Evolutionary conservation across 2,113 vertebrate genomes (phyloP).

Genomic region (Condylura cristata): DNA sequence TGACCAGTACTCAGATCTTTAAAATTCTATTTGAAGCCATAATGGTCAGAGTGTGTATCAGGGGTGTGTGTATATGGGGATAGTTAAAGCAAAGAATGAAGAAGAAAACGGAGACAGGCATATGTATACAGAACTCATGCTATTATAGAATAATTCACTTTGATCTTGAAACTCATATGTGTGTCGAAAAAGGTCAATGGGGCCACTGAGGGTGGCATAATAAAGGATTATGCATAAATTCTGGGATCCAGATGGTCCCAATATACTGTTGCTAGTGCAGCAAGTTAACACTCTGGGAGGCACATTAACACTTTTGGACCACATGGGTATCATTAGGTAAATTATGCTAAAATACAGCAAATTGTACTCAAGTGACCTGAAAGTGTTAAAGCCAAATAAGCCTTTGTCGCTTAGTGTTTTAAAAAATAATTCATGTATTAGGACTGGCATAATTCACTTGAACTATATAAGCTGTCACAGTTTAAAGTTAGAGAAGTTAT

Average conservation of each 20-base stretch:
- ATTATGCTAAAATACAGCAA: slow-evolving; percentile 68
- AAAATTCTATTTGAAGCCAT: neutral
- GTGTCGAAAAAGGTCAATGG: slow-evolving; percentile 67
- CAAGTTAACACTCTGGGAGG: slow-evolving; percentile 62
- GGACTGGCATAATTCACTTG: slow-evolving; percentile 23
- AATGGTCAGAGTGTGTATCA: neutral
- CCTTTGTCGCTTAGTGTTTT: slow-evolving; percentile 31
- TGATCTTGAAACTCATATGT: slow-evolving; percentile 65
- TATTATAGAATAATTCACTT: slow-evolving; percentile 47
- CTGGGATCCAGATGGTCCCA: slow-evolving; percentile 61
- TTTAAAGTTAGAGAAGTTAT: slow-evolving; percentile 42
- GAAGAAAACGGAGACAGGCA: neutral
- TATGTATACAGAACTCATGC: neutral
- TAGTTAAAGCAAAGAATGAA: neutral
- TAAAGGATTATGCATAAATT: slow-evolving; percentile 45
- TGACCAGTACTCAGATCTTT: neutral
- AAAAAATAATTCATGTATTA: slow-evolving; percentile 24
- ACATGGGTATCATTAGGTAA: slow-evolving; percentile 57
- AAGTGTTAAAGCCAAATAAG: slow-evolving; percentile 66
- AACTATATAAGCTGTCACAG: slow-evolving; percentile 35
- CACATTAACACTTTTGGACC: slow-evolving; percentile 54
- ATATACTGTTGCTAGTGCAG: slow-evolving; percentile 68
- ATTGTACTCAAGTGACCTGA: slow-evolving; percentile 56
- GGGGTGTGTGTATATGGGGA: too few species aligned
- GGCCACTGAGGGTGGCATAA: slow-evolving; percentile 56